Evolutionary conservation across 2,888 invertebrate genomes (phyloP).

Genomic region (Phragmatobia fuliginosa): DNA sequence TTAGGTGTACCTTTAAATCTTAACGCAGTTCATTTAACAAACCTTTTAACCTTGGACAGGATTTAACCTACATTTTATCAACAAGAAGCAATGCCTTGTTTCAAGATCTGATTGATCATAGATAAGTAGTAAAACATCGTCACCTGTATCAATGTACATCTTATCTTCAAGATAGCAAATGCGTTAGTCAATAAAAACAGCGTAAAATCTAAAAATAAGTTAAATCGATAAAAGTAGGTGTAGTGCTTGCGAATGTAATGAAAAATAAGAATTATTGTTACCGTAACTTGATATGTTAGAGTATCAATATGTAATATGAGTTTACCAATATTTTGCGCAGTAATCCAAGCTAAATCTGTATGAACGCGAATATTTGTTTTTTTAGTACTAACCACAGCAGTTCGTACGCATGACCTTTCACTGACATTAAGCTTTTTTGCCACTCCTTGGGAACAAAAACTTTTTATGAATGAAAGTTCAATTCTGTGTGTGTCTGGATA

Average conservation of each 20-base stretch:
- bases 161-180: neutral
- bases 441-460: neutral
- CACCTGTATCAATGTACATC: neutral
- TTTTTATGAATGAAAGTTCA: neutral
- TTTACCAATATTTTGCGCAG: neutral
- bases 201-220: neutral
- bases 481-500: no score
- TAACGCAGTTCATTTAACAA: neutral
- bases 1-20: no score
- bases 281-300: neutral
- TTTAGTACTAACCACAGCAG: neutral
- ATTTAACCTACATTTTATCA: neutral
- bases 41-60: no score
- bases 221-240: neutral
- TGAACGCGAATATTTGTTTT: neutral
- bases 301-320: neutral
- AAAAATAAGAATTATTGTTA: neutral
- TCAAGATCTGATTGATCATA: neutral
- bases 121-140: neutral
- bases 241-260: neutral
- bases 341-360: neutral
- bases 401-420: neutral
- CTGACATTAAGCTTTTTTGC: neutral
- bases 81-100: neutral
- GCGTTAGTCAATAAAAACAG: neutral